A percentile compares a stretch with the other conserved stretches of the same genome.
Evolutionary conservation across 2,113 vertebrate species (phyloP).

Genomic region (Neomonachus schauinslandi): DNA sequence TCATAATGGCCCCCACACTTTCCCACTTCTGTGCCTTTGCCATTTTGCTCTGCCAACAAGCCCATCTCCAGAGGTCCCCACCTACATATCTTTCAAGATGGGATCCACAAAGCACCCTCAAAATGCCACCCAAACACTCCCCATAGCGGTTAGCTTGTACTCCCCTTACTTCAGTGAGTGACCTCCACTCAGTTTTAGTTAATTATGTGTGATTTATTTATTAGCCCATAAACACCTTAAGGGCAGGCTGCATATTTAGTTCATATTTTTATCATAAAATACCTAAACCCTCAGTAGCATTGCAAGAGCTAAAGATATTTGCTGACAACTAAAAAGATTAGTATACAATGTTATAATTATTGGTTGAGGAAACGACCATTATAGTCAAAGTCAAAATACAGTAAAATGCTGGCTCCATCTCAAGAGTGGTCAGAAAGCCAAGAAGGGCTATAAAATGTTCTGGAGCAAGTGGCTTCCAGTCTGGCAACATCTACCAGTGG

Average conservation of each 20-base stretch:
- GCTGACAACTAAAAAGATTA: not conserved
- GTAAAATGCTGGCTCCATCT: not conserved
- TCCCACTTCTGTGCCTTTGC: not conserved
- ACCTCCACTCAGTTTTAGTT: not conserved
- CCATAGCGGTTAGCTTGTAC: not conserved
- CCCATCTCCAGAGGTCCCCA: not conserved
- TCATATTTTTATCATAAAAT: conserved; percentile 11
- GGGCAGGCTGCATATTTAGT: not conserved
- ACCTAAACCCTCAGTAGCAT: not conserved
- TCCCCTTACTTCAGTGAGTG: not conserved
- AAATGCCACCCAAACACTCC: not conserved
- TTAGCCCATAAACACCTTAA: not conserved
- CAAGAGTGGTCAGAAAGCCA: not conserved
- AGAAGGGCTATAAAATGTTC: conserved; percentile 5
- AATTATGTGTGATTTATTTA: not conserved
- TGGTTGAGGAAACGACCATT: not conserved
- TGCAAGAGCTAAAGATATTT: not conserved
- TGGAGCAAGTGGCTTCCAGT: not conserved
- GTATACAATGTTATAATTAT: not conserved
- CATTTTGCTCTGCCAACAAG: not conserved
- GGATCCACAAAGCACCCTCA: not conserved
- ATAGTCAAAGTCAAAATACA: conserved; percentile 21
- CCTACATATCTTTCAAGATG: not conserved
- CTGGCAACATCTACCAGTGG: not conserved
- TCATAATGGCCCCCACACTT: not conserved